Base-by-base conservation (phyloP, 1,140 invertebrate species). In the Thaumetopoea pityocampa region DNA sequence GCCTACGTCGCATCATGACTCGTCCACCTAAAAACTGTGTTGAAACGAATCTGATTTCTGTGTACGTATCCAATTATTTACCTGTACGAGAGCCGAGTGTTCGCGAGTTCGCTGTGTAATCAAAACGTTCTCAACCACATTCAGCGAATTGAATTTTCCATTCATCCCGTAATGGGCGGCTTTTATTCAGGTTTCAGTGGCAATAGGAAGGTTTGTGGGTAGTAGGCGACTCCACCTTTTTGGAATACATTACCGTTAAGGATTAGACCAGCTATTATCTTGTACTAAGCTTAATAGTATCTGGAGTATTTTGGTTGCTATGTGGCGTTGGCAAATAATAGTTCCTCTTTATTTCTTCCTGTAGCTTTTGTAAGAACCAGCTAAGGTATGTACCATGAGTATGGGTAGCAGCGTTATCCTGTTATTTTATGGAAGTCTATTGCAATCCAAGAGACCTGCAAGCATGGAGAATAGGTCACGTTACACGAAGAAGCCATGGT, bases 141-240 rank as follows among this genome's bases (percentile, higher is more conserved):
- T 44, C 43, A 29, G 27, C 23, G 52, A 40, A 51, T 50, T 55
- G 46, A 42, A 55, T 50, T 45, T 52, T 52, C 37, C 24, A 43
- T 51, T 51, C 53, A 56, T 56, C 48, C 51, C 38, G 48, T 56
- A 56, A 56, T 56, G 53, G 48, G 24, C 19, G 43, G 40, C 51
- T 44, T 48, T 48, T 53, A 48, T 53, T 27, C 49, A 24, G 26
- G 34, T 42, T 29, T 12, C 16, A 46, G 7, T 18, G 26, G 40
- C 35, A 28, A 32, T 32, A 33, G 17, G 45, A 34, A 40, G 28
- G 41, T 35, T 29, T 11, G 24, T 16, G 10, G 26, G 19, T 22
- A 8, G 24, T 27, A 27, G 20, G 36, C 28, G 20, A 51, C 26
- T 26, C 37, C 47, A 51, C 29, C 36, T 26, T 5, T 24, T 26